Evolutionary conservation across 1,140 invertebrate species (phyloP), one percentile per base, ranked within the genome.

Genomic region (Drosophila eugracilis): DNA sequence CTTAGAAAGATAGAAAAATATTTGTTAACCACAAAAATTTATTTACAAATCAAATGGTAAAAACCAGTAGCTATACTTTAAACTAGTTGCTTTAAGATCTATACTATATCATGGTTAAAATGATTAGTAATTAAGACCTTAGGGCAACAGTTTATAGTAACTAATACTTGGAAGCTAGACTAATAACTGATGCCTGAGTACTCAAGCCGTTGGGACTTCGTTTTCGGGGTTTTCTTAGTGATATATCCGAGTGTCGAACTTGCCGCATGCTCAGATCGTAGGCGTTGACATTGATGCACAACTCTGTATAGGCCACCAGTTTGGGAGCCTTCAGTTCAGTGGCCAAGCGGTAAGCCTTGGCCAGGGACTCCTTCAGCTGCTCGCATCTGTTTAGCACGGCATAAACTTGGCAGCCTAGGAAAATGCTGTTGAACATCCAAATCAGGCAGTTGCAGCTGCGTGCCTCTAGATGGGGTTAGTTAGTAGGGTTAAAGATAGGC

Each of bases 381-480:
- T 83, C 65, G 21, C 22, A 62, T 0, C 83, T 63, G 37, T 59
- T 62, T 4, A 88, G 58, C 12, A 41, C 10, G 1, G 81, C 81
- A 6, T 88, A 65, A n/a, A 78, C 63, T 34, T 83, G 78, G 37
- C 78, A 75, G 10, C 74, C 60, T 17, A 88, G 52, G 9, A 88
- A 88, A 0, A 45, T 44, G 57, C 48, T 44, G 34, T 88, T 88
- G 17, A 83, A 86, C 0, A 47, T 50, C 81, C 81, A 86, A 1
- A 78, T 37, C 5, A 37, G 4, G 12, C 75, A 78, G 14, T 60
- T 49, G 74, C 81, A 88, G 1, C 2, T 37, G 30, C 28, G 50
- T 0, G 81, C 74, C 57, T 78, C 81, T 86, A n/a, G n/a, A n/a
- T n/a, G 32, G 0, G 4, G 10, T 3, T 39, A 5, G 9, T 2